Percentiles rank a stretch among this genome's conserved stretches.
Evolutionary conservation across 2,888 invertebrate genomes (phyloP).

Genomic region (Thysanoteuthis rhombus): DNA sequence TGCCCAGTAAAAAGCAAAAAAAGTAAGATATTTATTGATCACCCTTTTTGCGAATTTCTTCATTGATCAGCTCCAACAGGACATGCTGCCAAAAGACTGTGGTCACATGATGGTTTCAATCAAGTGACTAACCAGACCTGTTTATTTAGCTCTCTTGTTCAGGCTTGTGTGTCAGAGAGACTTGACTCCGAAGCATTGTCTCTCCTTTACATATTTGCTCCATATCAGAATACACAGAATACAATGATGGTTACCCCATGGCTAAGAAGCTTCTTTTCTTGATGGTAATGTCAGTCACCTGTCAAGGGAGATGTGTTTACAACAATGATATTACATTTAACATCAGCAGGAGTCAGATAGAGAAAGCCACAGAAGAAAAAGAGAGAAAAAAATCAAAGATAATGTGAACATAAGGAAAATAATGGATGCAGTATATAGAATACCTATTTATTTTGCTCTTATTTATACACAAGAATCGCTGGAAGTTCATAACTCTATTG

Average conservation of each 20-base stretch:
- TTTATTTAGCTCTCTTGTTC: neutral
- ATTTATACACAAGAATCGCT: neutral
- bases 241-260: neutral
- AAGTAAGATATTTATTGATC: too few species aligned
- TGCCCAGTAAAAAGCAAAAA: too few species aligned
- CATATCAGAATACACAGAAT: neutral
- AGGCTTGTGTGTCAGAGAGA: neutral
- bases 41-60: too few species aligned
- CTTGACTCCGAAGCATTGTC: too few species aligned
- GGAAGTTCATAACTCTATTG: neutral
- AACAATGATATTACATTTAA: neutral
- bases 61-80: neutral
- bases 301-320: neutral
- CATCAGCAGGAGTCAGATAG: neutral
- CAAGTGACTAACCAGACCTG: too few species aligned
- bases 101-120: too few species aligned
- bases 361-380: neutral
- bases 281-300: neutral
- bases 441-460: neutral
- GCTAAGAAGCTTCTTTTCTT: neutral
- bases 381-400: neutral
- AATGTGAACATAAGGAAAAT: neutral
- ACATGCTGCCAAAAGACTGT: too few species aligned
- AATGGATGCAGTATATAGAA: neutral
- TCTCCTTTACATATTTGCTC: neutral